Conservation (phyloP, 2,797 vertebrate genomes). For the Cuculus canorus region DNA sequence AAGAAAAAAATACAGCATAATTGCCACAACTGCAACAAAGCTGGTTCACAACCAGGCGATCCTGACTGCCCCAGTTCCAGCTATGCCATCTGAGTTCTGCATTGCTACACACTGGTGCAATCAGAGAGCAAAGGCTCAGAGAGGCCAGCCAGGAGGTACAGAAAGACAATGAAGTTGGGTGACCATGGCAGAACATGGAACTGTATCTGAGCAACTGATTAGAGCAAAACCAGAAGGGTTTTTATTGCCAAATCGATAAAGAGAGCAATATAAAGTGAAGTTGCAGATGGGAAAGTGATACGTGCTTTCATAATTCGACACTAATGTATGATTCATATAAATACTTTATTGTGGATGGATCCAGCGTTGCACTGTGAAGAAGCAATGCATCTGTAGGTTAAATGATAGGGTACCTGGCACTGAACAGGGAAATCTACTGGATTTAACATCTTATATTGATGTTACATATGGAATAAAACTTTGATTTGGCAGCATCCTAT, state of each 20-base stretch:
- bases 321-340: not conserved
- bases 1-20: not conserved
- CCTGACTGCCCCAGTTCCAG: not conserved
- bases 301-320: not conserved
- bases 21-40: not conserved
- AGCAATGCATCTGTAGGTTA: not conserved
- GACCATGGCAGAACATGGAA: not conserved
- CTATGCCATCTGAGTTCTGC: not conserved
- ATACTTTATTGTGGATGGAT: not conserved
- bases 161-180: not conserved
- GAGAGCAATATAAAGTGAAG: constrained; percentile 2
- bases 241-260: constrained; percentile 34
- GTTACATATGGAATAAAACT: not conserved
- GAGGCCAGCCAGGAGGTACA: not conserved
- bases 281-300: constrained; percentile 19
- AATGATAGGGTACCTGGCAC: not conserved
- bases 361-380: not conserved
- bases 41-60: not conserved
- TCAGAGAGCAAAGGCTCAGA: not conserved
- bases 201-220: not conserved
- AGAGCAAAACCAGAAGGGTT: not conserved
- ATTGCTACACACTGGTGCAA: not conserved
- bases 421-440: not conserved
- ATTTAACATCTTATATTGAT: not conserved
- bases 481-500: not conserved